Conservation (phyloP, 2,113 vertebrate genomes). For the Cairina moschata region DNA sequence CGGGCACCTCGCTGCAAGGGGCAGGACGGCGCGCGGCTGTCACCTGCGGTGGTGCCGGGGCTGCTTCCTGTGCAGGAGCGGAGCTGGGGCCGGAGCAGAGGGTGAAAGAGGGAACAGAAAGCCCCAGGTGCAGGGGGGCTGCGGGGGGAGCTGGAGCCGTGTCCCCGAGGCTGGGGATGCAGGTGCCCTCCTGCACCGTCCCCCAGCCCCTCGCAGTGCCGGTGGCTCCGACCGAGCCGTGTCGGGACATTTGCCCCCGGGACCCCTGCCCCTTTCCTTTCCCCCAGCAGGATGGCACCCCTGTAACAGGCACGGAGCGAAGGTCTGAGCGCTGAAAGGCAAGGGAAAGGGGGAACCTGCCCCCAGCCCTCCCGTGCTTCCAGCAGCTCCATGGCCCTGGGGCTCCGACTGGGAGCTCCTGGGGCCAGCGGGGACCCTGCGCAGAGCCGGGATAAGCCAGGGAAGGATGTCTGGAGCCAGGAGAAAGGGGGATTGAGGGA, state of each 20-base stretch:
- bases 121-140: background rate
- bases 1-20: background rate
- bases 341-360: background rate
- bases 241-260: background rate
- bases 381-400: background rate
- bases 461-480: background rate
- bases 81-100: fast-evolving
- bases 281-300: background rate
- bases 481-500: slow-evolving; percentile 55
- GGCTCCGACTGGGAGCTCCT: fast-evolving
- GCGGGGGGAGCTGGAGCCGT: background rate
- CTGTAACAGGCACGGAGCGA: background rate
- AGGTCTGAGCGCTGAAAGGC: background rate
- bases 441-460: slow-evolving; percentile 23
- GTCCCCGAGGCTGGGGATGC: too few species aligned
- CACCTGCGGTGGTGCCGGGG: background rate
- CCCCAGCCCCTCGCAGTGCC: background rate
- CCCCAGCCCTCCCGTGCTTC: background rate
- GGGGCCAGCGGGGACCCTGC: too few species aligned
- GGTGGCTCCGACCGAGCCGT: background rate
- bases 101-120: slow-evolving; percentile 39
- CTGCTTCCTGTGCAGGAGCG: background rate
- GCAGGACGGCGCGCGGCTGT: fast-evolving
- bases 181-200: fast-evolving
- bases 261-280: background rate